Percentiles rank a stretch among this genome's conserved stretches.
These are phyloP conservation scores for Calyptommatus sinebrachiatus DNA, from an alignment of 2,113 vertebrate genomes.

Conservation along the genomic window DNA sequence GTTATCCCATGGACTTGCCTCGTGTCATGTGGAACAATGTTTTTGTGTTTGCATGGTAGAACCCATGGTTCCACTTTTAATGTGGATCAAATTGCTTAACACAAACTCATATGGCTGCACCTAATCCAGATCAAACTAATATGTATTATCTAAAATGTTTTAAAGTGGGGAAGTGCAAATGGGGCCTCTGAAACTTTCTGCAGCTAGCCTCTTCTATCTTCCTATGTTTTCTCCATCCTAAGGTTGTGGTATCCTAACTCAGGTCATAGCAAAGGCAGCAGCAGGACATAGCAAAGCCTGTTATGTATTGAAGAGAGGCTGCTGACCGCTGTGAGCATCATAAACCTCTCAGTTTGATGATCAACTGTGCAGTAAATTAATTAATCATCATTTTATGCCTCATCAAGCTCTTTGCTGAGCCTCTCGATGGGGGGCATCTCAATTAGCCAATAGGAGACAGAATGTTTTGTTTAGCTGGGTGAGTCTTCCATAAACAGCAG, in stretches of 20 bases:
- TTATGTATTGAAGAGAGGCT: conserved; percentile 67
- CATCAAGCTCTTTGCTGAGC: conserved; percentile 93
- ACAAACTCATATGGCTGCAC: no score
- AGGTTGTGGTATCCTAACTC: conserved; percentile 65
- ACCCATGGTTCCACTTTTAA: no score
- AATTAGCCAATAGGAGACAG: conserved; percentile 88
- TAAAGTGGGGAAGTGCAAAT: no score
- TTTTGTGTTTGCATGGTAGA: no score
- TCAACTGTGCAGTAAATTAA: conserved; percentile 99
- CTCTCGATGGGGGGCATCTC: conserved; percentile 80
- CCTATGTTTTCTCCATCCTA: conserved; percentile 16
- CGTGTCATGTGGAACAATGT: no score
- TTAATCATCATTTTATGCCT: conserved; percentile 99
- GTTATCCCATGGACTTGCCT: no score
- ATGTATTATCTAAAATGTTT: no score
- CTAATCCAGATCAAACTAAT: conserved; percentile 11
- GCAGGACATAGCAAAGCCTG: conserved; percentile 67
- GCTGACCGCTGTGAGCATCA: conserved; percentile 94
- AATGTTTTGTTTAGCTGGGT: conserved; percentile 91
- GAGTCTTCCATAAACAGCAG: conserved; percentile 84
- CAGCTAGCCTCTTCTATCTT: background rate
- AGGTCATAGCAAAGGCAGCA: conserved; percentile 88
- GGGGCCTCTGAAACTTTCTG: conserved; percentile 39
- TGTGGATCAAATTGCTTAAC: no score
- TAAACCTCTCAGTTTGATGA: conserved; percentile 95